phyloP scores from a whole-genome alignment of 2,888 invertebrate species.

The Pseudoips prasinana region DNA sequence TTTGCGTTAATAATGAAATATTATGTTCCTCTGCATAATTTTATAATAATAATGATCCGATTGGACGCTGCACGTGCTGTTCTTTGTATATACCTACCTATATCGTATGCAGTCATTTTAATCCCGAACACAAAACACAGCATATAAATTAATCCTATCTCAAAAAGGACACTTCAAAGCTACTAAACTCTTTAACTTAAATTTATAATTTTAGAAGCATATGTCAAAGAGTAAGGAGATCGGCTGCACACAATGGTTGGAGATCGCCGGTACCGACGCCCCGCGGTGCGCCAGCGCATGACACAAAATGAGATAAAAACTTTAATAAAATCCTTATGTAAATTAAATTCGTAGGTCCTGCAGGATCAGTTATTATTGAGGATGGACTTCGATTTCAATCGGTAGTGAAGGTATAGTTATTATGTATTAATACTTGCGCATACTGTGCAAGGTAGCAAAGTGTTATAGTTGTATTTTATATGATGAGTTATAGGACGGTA shows the following conservation, averaged over 20 bases:
- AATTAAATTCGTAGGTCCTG: conserved; percentile 71
- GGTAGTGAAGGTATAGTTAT: no score
- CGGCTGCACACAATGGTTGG: conserved; percentile 70
- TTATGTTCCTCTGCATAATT: no score
- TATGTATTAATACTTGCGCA: no score
- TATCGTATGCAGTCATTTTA: no score
- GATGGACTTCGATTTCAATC: background rate
- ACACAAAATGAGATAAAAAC: conserved; percentile 66
- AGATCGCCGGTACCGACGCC: conserved; percentile 56
- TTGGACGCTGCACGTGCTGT: no score
- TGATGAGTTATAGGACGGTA: no score
- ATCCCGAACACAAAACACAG: conserved; percentile 11
- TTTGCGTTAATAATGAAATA: no score
- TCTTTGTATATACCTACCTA: no score
- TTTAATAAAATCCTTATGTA: conserved; percentile 73
- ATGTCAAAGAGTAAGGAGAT: conserved; percentile 69
- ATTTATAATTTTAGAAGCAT: conserved; percentile 71
- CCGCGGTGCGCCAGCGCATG: conserved; percentile 61
- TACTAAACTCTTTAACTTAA: conserved; percentile 62
- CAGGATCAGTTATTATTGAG: conserved; percentile 43
- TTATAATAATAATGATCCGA: no score
- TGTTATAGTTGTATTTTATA: no score
- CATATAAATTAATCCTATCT: conserved; percentile 24
- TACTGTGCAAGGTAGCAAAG: no score
- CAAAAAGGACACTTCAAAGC: conserved; percentile 42